Conservation (phyloP, 2,797 vertebrate species). For the Tenualosa ilisha region DNA sequence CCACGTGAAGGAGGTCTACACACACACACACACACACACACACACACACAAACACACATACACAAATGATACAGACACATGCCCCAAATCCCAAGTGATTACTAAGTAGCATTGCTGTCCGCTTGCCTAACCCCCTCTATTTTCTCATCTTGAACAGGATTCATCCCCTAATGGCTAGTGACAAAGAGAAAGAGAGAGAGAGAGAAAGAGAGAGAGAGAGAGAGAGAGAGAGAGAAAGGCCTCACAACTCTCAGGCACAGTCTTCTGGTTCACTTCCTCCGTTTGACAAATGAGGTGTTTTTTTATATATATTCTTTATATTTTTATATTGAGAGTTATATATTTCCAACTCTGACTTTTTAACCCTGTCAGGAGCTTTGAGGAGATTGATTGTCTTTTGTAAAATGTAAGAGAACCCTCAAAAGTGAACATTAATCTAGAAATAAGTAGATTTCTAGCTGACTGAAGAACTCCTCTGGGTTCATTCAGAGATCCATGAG, state of each 20-base stretch:
- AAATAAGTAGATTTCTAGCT: neutral
- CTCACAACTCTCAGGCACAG: neutral
- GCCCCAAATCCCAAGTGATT: neutral
- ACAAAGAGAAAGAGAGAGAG: no score
- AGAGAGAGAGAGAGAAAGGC: neutral
- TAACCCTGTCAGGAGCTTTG: neutral
- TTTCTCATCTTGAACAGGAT: neutral
- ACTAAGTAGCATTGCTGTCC: neutral
- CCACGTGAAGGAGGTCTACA: neutral
- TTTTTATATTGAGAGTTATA: neutral
- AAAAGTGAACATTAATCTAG: neutral
- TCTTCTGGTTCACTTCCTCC: neutral
- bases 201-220: neutral
- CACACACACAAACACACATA: constrained; percentile 19
- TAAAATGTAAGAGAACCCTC: neutral
- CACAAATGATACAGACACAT: neutral
- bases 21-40: neutral
- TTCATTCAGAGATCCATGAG: neutral
- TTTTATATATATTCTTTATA: no score
- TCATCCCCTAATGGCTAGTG: neutral
- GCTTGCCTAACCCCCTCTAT: neutral
- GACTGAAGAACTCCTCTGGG: neutral
- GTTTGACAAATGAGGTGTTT: neutral
- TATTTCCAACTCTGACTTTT: neutral
- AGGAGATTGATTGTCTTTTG: neutral